Conservation (phyloP, 2,113 vertebrate species). For the Nansenia antarctica region DNA sequence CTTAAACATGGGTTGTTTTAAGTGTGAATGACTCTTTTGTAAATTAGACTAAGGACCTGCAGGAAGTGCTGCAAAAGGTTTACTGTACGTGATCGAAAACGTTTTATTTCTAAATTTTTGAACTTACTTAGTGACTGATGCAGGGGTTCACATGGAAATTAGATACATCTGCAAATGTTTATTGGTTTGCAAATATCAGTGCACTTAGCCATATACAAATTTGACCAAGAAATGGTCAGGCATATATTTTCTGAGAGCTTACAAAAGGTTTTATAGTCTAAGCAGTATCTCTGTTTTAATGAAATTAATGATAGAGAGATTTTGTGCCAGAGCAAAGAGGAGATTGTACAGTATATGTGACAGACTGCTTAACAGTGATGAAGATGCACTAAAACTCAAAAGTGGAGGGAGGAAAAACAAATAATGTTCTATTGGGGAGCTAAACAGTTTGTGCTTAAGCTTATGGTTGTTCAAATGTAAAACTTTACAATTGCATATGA, state of each 20-base stretch:
- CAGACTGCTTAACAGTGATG: constrained; percentile 35
- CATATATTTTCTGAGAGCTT: constrained; percentile 25
- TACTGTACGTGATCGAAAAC: no score
- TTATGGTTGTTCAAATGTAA: constrained; percentile 53
- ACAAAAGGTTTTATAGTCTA: constrained; percentile 43
- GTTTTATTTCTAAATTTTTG: constrained; percentile 30
- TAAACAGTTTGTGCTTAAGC: constrained; percentile 47
- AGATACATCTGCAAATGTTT: constrained; percentile 41
- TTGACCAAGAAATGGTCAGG: constrained; percentile 30
- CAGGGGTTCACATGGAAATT: constrained; percentile 16
- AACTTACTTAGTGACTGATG: constrained; percentile 15
- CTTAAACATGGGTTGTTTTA: constrained; percentile 33
- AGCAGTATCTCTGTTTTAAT: constrained; percentile 47
- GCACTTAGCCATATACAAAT: constrained; percentile 42
- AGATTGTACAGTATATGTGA: constrained; percentile 35
- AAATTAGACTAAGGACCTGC: constrained; percentile 23
- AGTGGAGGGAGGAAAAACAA: constrained; percentile 19
- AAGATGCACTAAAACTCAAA: constrained; percentile 32
- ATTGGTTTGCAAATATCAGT: constrained; percentile 30
- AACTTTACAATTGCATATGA: constrained; percentile 41
- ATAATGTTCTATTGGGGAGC: constrained; percentile 28
- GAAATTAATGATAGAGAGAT: constrained; percentile 34
- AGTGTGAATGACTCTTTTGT: constrained; percentile 38
- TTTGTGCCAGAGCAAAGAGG: constrained; percentile 41
- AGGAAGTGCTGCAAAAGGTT: constrained; percentile 29